A percentile compares a stretch with the other conserved stretches of the same genome.
Evolutionary conservation across 1,140 invertebrate species (phyloP).

Genomic region (Saccostrea echinata): DNA sequence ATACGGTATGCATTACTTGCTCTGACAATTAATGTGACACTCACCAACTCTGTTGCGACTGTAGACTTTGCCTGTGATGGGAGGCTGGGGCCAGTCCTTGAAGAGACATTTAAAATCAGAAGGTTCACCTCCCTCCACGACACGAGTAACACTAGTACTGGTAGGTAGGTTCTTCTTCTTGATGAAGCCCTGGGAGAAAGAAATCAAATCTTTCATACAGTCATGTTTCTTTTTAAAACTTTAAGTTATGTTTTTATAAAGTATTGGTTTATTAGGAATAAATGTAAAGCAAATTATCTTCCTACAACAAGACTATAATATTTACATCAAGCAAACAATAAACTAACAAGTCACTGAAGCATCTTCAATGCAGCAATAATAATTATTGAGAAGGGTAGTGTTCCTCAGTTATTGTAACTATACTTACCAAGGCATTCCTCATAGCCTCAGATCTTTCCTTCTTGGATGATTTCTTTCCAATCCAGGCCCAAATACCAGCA

Average conservation of each 20-base stretch:
- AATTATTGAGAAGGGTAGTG: too few species aligned
- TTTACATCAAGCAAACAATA: too few species aligned
- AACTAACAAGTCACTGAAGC: too few species aligned
- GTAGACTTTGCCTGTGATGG: slow-evolving; percentile 76
- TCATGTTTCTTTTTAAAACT: too few species aligned
- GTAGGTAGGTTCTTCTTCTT: slow-evolving; percentile 91
- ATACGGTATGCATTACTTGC: too few species aligned
- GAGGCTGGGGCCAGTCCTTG: slow-evolving; percentile 85
- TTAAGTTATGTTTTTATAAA: too few species aligned
- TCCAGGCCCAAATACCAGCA: slow-evolving; percentile 94
- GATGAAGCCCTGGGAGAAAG: slow-evolving; percentile 86
- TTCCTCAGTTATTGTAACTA: neutral
- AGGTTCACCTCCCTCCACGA: slow-evolving; percentile 91
- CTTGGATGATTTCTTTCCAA: slow-evolving; percentile 87
- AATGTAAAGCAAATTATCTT: too few species aligned
- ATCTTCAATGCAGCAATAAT: too few species aligned
- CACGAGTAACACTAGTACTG: slow-evolving; percentile 87
- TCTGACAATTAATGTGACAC: slow-evolving; percentile 14
- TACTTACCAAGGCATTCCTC: slow-evolving; percentile 87
- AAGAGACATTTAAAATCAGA: slow-evolving; percentile 92
- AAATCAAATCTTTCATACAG: neutral
- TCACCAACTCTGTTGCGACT: slow-evolving; percentile 74
- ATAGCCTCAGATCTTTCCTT: slow-evolving; percentile 89
- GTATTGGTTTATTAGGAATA: too few species aligned
- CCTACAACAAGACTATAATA: too few species aligned